Percentiles rank a stretch among this genome's conserved stretches.
These are phyloP conservation scores for Reticulitermes speratus DNA, from an alignment of 1,140 invertebrate species.

Conservation along the genomic window DNA sequence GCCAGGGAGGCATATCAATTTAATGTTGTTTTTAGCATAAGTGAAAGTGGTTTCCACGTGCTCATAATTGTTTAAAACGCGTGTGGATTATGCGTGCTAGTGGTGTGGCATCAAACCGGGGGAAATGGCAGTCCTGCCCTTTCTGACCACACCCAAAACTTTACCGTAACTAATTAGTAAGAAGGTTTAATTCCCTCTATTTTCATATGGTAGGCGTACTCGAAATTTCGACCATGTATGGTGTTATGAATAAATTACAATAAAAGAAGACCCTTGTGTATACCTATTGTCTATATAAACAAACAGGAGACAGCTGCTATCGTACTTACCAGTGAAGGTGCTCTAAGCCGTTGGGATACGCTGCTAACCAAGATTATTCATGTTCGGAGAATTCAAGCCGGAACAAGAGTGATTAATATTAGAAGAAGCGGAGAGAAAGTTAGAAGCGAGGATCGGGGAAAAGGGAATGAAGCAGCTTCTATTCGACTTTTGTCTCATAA, in stretches of 20 bases:
- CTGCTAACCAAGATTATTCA: background rate
- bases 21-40: background rate
- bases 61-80: background rate
- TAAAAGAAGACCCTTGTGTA: background rate
- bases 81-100: background rate
- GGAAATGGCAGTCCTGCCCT: background rate
- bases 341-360: background rate
- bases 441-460: background rate
- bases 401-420: background rate
- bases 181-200: background rate
- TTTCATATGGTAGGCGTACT: background rate
- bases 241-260: constrained; percentile 1
- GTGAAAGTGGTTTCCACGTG: background rate
- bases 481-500: background rate
- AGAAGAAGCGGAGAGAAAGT: background rate
- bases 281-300: background rate
- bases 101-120: background rate
- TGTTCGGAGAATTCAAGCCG: background rate
- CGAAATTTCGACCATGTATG: background rate
- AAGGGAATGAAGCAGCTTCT: background rate
- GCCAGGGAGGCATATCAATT: background rate
- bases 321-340: background rate
- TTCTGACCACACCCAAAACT: background rate
- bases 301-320: background rate
- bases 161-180: background rate